These are phyloP conservation scores for Prosopocoilus inquinatus DNA, from an alignment of 2,888 invertebrate species.

Conservation along the genomic window DNA sequence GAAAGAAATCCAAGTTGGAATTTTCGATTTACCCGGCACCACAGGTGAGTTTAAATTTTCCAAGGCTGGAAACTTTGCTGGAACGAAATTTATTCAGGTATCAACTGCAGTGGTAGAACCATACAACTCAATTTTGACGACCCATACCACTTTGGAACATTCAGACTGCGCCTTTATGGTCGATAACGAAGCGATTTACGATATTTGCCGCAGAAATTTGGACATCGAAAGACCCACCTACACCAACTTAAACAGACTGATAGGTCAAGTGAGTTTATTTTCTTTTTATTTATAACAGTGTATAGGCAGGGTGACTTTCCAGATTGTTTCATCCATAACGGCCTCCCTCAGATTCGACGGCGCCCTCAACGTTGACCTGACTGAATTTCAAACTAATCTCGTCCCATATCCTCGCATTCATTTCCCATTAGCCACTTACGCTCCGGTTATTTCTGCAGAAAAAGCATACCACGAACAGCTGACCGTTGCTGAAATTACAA, in stretches of 20 bases:
- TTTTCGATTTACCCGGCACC: slow-evolving; percentile 95
- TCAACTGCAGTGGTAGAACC: slow-evolving; percentile 82
- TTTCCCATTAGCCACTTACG: slow-evolving; percentile 89
- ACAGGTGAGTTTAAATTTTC: slow-evolving; percentile 68
- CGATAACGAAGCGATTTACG: slow-evolving; percentile 87
- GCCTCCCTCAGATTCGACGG: slow-evolving; percentile 91
- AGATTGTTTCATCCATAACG: slow-evolving; percentile 91
- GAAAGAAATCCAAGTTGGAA: slow-evolving; percentile 90
- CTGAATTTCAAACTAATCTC: slow-evolving; percentile 91
- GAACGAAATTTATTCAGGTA: slow-evolving; percentile 53
- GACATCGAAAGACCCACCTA: slow-evolving; percentile 84
- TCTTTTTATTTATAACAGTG: neutral
- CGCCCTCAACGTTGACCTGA: slow-evolving; percentile 88
- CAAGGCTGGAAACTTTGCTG: neutral
- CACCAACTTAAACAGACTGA: slow-evolving; percentile 82
- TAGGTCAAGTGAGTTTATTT: slow-evolving; percentile 61
- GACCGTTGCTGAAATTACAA: slow-evolving; percentile 89
- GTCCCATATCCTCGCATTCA: slow-evolving; percentile 95
- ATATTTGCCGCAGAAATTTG: slow-evolving; percentile 82
- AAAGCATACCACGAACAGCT: slow-evolving; percentile 92
- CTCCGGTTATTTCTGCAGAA: slow-evolving; percentile 89
- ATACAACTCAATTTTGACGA: slow-evolving; percentile 90
- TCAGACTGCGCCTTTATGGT: slow-evolving; percentile 91
- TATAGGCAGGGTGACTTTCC: slow-evolving; percentile 30
- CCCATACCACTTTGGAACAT: slow-evolving; percentile 85